Evolutionary conservation across 2,113 vertebrate species (phyloP), one percentile per base, ranked within the genome.

Genomic region (Acanthisitta chloris): DNA sequence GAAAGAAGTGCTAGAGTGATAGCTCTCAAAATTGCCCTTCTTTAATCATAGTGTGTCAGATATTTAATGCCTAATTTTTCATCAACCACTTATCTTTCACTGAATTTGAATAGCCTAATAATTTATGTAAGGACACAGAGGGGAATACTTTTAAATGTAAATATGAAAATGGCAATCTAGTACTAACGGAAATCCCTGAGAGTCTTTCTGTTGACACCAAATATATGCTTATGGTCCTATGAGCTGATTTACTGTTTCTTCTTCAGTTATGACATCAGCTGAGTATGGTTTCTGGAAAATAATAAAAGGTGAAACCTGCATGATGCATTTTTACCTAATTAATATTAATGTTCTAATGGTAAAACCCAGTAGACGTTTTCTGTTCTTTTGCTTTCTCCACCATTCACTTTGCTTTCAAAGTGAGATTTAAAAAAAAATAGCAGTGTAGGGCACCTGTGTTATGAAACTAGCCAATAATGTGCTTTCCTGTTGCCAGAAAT

Each of bases 131-230:
- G 77, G 70, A 72, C 81, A 95, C 91, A 71, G 42, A 79, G 12
- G 45, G 52, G 46, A 84, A 76, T 86, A 84, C 72, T 72, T 85
- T 76, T 69, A 91, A 92, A 89, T 91, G 93, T 86, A 92, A 96
- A 95, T 78, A 85, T 65, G 74, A 88, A 84, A 57, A 78, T 57
- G 81, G 42, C 45, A 81, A 54, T 86, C 40, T 64, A 84, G 34
- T 67, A 64, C 25, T 86, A 81, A 67, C 21, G 90, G 55, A 81
- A 95, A 65, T 84, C 67, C 43, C 67, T 15, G 28, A 67, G 82
- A 86, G 61, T 64, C 58, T 62, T 88, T 92, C 46, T 83, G 52
- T 78, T 93, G 90, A 51, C 67, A 86, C 15, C 38, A 80, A 66
- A 83, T 59, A 45, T 43, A 54, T 4, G 3, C 28, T 71, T 0